Base-by-base conservation (phyloP, 2,888 invertebrate species). In the Miltochrista miniata region DNA sequence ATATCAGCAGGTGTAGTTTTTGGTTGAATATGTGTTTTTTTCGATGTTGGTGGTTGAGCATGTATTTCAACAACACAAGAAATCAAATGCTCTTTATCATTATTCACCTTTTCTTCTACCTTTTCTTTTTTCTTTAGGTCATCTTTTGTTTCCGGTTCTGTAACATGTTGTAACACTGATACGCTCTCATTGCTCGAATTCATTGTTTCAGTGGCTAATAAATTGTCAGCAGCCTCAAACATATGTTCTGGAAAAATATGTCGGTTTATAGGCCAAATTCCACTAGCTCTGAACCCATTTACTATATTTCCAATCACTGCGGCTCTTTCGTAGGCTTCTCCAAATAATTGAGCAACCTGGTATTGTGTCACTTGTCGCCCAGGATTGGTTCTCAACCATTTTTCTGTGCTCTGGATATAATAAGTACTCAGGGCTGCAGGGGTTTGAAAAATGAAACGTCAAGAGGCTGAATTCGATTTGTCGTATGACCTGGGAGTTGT, bases 291-390 rank as follows among this genome's bases (percentile, higher is more conserved):
- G 33, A 33, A 33, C 5, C 33, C 48, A 49, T 49, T 49, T 10
- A 42, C 42, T 29, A 49, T 43, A 44, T 42, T 49, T 4, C 39
- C 49, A 44, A 44, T 43, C 38, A 49, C 49, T 43, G 49, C 49
- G 14, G 49, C 49, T 43, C 44, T 49, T 49, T 43, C 44, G 35
- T 49, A 49, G 38, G 44, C 49, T 49, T 49, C 49, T 37, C 33
- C 44, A 49, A 48, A 42, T 43, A 48, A 48, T 35, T 42, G 42
- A 42, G 42, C 29, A 41, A 48, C 48, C 36, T 48, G 48, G 48
- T 47, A 47, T 47, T 47, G 47, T 47, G 47, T 40, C 18, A 47
- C 47, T 47, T 47, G 47, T 47, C 48, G 37, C 11, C 37, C 37
- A 38, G 37, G 18, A 43, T 43, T 43, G 34, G 43, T 43, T 34